These are phyloP conservation scores for Excalfactoria chinensis DNA, from an alignment of 2,113 vertebrate species.

Conservation along the genomic window DNA sequence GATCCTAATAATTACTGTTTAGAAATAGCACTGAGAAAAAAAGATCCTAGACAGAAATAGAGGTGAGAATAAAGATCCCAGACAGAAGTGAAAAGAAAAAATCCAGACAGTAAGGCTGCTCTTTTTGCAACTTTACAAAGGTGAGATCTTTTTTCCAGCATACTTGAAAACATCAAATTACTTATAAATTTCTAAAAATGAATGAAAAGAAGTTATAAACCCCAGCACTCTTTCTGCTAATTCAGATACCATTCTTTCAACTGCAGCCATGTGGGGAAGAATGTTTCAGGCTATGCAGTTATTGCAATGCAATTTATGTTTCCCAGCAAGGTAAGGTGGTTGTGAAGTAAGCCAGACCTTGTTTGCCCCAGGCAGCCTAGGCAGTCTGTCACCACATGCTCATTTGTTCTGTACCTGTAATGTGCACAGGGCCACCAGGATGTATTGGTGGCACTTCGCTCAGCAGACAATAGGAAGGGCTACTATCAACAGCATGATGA, in stretches of 20 bases:
- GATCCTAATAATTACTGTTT: not conserved
- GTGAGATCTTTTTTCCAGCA: not conserved
- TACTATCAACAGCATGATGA: not conserved
- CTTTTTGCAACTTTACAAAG: not conserved
- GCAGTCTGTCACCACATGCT: fast-evolving
- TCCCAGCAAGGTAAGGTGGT: not conserved
- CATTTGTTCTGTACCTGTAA: not conserved
- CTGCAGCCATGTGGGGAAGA: not conserved
- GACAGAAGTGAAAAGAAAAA: not conserved
- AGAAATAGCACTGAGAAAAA: not conserved
- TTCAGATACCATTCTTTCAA: not conserved
- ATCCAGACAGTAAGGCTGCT: not conserved
- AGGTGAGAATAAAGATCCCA: not conserved
- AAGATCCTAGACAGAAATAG: not conserved
- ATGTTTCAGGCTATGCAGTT: not conserved
- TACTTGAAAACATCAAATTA: not conserved
- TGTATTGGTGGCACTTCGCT: not conserved
- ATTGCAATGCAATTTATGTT: not conserved
- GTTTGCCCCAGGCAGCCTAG: fast-evolving
- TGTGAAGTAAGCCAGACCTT: not conserved
- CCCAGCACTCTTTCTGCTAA: not conserved
- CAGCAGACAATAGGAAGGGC: not conserved
- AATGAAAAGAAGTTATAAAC: not conserved
- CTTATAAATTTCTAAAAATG: not conserved
- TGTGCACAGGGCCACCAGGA: fast-evolving